Evolutionary conservation across 2,888 invertebrate genomes (phyloP).

Genomic region (Scelioninae gen. 1): DNA sequence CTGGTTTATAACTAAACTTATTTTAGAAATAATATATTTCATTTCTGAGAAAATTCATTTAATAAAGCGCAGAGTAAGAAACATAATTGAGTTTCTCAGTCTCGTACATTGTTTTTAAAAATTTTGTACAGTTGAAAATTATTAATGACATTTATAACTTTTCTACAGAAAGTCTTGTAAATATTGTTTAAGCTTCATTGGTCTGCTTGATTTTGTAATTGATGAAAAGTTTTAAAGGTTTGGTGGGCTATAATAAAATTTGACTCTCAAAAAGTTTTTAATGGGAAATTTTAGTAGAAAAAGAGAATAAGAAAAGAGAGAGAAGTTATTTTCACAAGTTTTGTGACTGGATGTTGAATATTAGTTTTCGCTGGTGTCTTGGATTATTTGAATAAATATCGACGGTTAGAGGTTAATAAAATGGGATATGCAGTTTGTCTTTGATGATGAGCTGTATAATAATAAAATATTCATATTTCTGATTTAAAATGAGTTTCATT

Average conservation of each 20-base stretch:
- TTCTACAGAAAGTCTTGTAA: slow-evolving; percentile 7
- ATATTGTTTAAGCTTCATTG: slow-evolving; percentile 26
- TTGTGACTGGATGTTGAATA: slow-evolving; percentile 17
- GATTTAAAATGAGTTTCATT: no score
- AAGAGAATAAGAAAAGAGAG: slow-evolving; percentile 3
- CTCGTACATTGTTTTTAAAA: no score
- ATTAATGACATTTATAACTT: slow-evolving; percentile 18
- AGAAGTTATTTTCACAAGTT: slow-evolving; percentile 26
- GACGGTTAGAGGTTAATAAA: slow-evolving; percentile 2
- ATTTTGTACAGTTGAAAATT: not conserved
- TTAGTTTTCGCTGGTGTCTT: slow-evolving; percentile 25
- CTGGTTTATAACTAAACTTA: no score
- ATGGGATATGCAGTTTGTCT: not conserved
- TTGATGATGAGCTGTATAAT: no score
- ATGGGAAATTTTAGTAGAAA: slow-evolving; percentile 7
- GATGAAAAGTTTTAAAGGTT: slow-evolving; percentile 38
- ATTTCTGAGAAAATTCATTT: no score
- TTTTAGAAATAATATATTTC: no score
- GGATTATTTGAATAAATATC: slow-evolving; percentile 31
- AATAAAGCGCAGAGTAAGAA: no score
- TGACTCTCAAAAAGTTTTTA: slow-evolving; percentile 47
- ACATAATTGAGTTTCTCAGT: no score
- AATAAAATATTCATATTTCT: no score
- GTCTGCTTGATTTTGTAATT: slow-evolving; percentile 21
- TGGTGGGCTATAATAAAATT: slow-evolving; percentile 41